These are phyloP conservation scores for Cossypha niveicapilla DNA, from an alignment of 2,797 vertebrate species.

Conservation along the genomic window DNA sequence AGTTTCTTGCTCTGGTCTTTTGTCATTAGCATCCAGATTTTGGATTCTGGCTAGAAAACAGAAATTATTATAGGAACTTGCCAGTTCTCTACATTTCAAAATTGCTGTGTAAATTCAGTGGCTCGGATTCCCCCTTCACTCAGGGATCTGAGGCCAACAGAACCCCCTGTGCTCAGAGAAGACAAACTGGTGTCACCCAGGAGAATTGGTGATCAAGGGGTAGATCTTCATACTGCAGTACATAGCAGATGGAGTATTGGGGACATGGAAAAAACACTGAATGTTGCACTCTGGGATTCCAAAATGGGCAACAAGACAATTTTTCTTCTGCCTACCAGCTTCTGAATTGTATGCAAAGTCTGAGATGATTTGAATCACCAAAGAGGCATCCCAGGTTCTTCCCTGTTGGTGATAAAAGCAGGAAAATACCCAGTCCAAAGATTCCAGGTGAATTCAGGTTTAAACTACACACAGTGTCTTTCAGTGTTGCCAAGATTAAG, in stretches of 20 bases:
- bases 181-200: background rate
- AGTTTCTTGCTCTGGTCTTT: slow-evolving; percentile 78
- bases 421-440: background rate
- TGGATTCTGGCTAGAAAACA: slow-evolving; percentile 82
- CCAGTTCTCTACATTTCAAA: background rate
- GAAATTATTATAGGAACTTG: background rate
- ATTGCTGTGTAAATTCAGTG: background rate
- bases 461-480: background rate
- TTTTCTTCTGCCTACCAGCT: background rate
- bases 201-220: background rate
- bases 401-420: background rate
- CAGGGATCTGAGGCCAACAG: background rate
- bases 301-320: background rate
- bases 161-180: background rate
- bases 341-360: background rate
- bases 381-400: background rate
- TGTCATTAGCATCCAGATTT: slow-evolving; percentile 77
- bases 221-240: fast-evolving
- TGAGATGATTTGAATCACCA: background rate
- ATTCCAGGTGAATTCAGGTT: background rate
- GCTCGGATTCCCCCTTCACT: background rate
- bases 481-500: background rate
- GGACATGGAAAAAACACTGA: background rate
- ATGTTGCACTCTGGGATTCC: background rate
- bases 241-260: fast-evolving